These are phyloP conservation scores for Synergus japonicus DNA, from an alignment of 2,888 invertebrate genomes.

Conservation along the genomic window DNA sequence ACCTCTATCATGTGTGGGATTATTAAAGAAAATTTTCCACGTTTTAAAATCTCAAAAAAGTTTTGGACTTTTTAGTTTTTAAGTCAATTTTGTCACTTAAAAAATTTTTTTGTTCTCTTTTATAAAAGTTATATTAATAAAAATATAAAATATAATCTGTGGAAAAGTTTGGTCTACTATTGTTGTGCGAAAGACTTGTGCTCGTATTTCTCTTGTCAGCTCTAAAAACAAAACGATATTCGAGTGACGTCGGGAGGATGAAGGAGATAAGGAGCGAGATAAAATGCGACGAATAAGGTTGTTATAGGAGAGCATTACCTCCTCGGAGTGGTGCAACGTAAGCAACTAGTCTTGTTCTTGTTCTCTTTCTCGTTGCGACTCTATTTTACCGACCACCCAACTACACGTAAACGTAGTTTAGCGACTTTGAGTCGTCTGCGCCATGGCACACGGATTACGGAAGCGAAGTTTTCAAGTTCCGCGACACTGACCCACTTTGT, in stretches of 20 bases:
- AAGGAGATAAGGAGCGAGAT: slow-evolving; percentile 21
- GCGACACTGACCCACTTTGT: slow-evolving; percentile 77
- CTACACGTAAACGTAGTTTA: slow-evolving; percentile 55
- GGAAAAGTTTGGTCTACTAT: neutral
- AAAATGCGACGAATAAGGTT: slow-evolving; percentile 29
- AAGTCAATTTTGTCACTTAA: too few relatives aligned
- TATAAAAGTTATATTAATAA: too few relatives aligned
- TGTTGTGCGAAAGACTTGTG: slow-evolving; percentile 13
- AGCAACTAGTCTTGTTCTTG: slow-evolving; percentile 42
- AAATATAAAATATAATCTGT: too few relatives aligned
- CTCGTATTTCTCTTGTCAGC: slow-evolving; percentile 1
- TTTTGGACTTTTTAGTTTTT: too few relatives aligned
- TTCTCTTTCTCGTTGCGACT: neutral
- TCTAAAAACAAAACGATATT: slow-evolving; percentile 23
- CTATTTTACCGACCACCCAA: slow-evolving; percentile 47
- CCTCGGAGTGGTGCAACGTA: slow-evolving; percentile 1
- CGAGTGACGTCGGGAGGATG: slow-evolving; percentile 2
- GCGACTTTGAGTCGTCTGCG: slow-evolving; percentile 56
- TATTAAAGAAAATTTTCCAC: too few relatives aligned
- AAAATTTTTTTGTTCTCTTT: too few relatives aligned
- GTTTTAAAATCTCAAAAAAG: too few relatives aligned
- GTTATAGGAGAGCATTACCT: slow-evolving; percentile 7
- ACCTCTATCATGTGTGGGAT: too few relatives aligned
- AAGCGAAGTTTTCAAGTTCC: slow-evolving; percentile 77
- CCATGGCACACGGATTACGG: slow-evolving; percentile 72